Base-by-base conservation (phyloP, 2,888 invertebrate species). In the Mimumesa dahlbomi region DNA sequence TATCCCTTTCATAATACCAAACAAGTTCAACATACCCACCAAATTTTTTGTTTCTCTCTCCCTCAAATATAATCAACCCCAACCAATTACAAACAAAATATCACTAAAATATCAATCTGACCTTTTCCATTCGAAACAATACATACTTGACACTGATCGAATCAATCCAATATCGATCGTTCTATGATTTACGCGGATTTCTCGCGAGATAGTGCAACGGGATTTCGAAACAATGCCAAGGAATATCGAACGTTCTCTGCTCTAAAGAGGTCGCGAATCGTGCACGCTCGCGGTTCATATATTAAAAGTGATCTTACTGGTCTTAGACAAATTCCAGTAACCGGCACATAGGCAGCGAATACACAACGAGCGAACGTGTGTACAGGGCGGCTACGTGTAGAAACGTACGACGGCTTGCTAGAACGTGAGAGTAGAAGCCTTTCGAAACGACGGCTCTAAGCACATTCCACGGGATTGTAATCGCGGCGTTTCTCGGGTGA, bases 381-480 rank as follows among this genome's bases (percentile, higher is more conserved):
- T 29, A 40, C n/a, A n/a, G n/a, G n/a, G n/a, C n/a, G n/a, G n/a
- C n/a, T n/a, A n/a, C n/a, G n/a, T 42, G 56, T 53, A 54, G 43
- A 64, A 61, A 63, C 54, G 59, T 45, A 46, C 46, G 25, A 49
- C 40, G 34, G 52, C 11, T 69, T 52, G 52, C 11, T 69, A 54
- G 79, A 76, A 78, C 75, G 76, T 56, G 82, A 81, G 82, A 82
- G 82, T 78, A 70, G 84, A 77, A 80, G 81, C 77, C 82, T 84
- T 84, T 82, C 82, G 83, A 83, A 83, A 83, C 77, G 79, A 71
- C 82, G 65, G 78, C 74, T 81, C 82, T 82, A 82, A 83, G 83
- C 82, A 81, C 86, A 86, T 86, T 85, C 84, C 86, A 81, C 74
- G 75, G 83, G 82, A 84, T 85, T 85, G 83, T 85, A 84, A 85